These are phyloP conservation scores for Gadopsis bispinosus DNA, from an alignment of 2,797 vertebrate species.

Conservation along the genomic window DNA sequence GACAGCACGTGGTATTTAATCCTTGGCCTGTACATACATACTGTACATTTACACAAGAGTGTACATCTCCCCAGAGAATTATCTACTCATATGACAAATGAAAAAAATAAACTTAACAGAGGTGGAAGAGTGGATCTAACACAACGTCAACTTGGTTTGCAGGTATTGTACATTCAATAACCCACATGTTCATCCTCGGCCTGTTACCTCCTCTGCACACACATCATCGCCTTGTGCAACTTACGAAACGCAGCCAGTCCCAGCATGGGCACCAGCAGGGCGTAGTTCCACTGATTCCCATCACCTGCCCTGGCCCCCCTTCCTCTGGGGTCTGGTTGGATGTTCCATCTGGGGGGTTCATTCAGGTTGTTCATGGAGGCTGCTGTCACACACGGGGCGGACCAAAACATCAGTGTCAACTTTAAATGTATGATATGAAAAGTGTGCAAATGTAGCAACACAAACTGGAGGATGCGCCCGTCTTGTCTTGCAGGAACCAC, in stretches of 20 bases:
- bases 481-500: background rate
- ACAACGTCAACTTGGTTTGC: background rate
- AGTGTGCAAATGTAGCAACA: background rate
- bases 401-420: constrained; percentile 6
- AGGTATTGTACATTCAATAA: background rate
- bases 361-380: constrained; percentile 97
- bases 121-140: background rate
- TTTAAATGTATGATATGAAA: background rate
- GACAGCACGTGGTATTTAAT: background rate
- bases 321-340: constrained; percentile 87
- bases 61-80: background rate
- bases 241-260: constrained; percentile 92
- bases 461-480: background rate
- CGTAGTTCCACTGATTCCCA: constrained; percentile 96
- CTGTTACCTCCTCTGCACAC: constrained; percentile 21
- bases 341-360: constrained; percentile 96
- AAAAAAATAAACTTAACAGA: too few relatives aligned
- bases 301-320: constrained; percentile 84
- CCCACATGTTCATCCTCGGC: background rate
- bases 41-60: background rate
- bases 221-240: constrained; percentile 48
- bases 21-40: background rate
- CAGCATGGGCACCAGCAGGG: constrained; percentile 95
- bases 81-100: background rate
- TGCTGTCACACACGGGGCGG: constrained; percentile 28